phyloP scores from a whole-genome alignment of 2,113 vertebrate genomes.

The Nesogale talazaci region DNA sequence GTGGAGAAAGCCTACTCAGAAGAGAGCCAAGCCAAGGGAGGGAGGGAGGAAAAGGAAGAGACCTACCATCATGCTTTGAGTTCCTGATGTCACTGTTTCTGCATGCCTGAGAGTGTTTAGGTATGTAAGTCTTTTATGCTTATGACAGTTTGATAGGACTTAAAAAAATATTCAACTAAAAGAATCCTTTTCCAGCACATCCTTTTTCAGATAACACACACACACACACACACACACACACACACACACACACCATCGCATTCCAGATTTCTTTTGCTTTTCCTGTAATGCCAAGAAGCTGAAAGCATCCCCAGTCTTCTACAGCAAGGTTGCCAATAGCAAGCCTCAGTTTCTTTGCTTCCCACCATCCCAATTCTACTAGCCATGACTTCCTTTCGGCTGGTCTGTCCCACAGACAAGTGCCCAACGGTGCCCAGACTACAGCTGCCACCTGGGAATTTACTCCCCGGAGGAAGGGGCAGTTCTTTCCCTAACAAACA shows the following conservation, averaged over 20 bases:
- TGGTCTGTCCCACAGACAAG: background rate
- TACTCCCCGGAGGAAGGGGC: conserved; percentile 17
- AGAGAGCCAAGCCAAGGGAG: background rate
- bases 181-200: conserved; percentile 25
- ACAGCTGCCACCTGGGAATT: conserved; percentile 29
- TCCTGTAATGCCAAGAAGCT: conserved; percentile 7
- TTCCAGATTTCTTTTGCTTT: background rate
- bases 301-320: background rate
- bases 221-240: background rate
- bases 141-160: background rate
- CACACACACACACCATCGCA: background rate
- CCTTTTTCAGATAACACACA: background rate
- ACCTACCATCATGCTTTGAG: background rate
- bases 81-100: background rate
- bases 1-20: background rate
- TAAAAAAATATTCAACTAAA: background rate
- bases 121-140: background rate
- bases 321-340: conserved; percentile 18
- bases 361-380: background rate
- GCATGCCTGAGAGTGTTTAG: background rate
- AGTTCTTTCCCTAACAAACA: background rate
- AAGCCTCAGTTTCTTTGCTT: conserved; percentile 58
- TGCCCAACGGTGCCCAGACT: conserved; percentile 38
- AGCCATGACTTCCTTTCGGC: conserved; percentile 63
- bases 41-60: background rate